Evolutionary conservation across 1,140 invertebrate species (phyloP), one percentile per base, ranked within the genome.

Genomic region (Pomacea maculata): DNA sequence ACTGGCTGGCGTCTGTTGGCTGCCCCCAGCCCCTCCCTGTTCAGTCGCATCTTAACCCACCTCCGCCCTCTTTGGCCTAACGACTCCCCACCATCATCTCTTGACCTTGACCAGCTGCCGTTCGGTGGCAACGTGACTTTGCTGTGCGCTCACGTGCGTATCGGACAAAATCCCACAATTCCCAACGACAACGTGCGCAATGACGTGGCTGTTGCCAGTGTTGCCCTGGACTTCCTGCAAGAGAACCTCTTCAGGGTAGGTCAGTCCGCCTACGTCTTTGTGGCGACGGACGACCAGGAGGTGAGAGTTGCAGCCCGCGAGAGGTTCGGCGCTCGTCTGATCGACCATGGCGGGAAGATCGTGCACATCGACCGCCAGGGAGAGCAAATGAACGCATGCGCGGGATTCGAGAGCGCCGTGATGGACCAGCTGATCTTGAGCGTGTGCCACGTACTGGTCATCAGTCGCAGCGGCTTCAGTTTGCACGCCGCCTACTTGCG

Each of bases 251-350:
- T n/a, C 25, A 64, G 54, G 57, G 21, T 17, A 52, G 25, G 55
- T n/a, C 19, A 65, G 15, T 15, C 34, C 17, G 29, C 70, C 55
- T 74, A 75, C 63, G 80, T 83, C 25, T 84, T 84, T 61, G 79
- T 84, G 14, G 76, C 80, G 6, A 83, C 80, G 7, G 83, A 84
- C 75, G 68, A 79, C n/a, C 75, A 83, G 34, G 67, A 73, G 5
- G 77, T 83, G 14, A 70, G 77, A 19, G 52, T 54, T 19, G 72
- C 52, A 54, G 83, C 81, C 21, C 45, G 70, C 11, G 25, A 72
- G 55, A 9, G 12, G 21, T 84, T 84, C 75, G 3, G 45, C 15
- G 4, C 15, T 6, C 19, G 25, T 34, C 75, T 81, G 19, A 5
- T 84, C 25, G 71, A 77, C 45, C 65, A 68, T 17, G 71, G 55